Evolutionary conservation across 1,140 invertebrate species (phyloP), one percentile per base, ranked within the genome.

Genomic region (Berghia stephanieae): DNA sequence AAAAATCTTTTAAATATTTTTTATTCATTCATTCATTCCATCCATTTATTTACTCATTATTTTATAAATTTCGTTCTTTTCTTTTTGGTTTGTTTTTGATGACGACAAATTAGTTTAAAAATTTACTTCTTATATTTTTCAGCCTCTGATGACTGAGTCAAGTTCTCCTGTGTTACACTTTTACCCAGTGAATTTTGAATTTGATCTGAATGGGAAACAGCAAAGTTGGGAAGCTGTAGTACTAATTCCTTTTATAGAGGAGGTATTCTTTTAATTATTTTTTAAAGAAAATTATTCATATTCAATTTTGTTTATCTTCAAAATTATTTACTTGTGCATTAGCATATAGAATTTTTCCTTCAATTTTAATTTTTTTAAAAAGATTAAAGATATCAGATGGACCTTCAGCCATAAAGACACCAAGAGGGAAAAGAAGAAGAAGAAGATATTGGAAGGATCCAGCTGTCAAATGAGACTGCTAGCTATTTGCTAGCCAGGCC

Each of bases 211-310:
- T 91, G 97, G 96, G 0, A 99, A 99, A 86, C 92, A 92, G 83
- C 95, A 98, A 83, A 96, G 98, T 78, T 99, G 97, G 97, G 98
- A 99, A 89, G 97, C 97, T 34, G 94, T 99, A 0, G 96, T 99
- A 8, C 90, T 99, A 0, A 97, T 99, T 84, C 97, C 97, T 0
- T 98, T 99, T 83, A 99, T 99, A 83, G 94, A 98, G 81, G 96
- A 98, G 91, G 94, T 94, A 85, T 83, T 21, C 10, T 16, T 16
- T 63, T 63, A 27, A n/a, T n/a, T 63, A 27, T 63, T 63, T 27
- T 63, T 16, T 63, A 63, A 63, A 63, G 27, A 18, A 63, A 10
- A 63, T 63, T 63, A 10, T 13, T 8, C 10, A 63, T 63, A 18
- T 27, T 63, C 27, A 10, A 27, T 10, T 10, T 63, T 63, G 27